Evolutionary conservation across 2,113 vertebrate species (phyloP).

Genomic region (Macrotis lagotis): DNA sequence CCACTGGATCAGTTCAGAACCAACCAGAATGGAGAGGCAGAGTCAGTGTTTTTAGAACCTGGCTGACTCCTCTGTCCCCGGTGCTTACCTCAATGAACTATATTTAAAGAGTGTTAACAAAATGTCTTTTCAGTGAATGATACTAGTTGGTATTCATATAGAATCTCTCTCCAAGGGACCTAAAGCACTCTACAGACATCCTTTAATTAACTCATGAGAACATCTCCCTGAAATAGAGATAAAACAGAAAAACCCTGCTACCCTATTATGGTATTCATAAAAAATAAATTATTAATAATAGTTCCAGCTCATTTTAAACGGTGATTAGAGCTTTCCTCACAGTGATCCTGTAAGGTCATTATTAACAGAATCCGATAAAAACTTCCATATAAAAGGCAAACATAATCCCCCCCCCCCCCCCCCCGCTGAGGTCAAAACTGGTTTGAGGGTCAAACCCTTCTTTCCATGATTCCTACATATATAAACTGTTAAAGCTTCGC

Average conservation of each 20-base stretch:
- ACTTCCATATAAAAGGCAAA: not conserved
- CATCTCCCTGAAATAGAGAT: not conserved
- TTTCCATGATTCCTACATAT: not conserved
- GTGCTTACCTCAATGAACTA: slow-evolving; percentile 70
- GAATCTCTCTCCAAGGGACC: slow-evolving; percentile 31
- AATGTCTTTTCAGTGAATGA: slow-evolving; percentile 32
- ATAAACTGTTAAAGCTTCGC: not conserved
- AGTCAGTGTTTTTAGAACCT: slow-evolving; percentile 31
- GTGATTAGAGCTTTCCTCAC: not conserved
- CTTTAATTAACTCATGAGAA: not conserved
- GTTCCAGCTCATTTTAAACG: not conserved
- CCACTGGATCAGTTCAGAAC: slow-evolving; percentile 31
- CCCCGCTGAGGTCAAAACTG: slow-evolving; percentile 52
- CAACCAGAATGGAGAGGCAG: slow-evolving; percentile 38
- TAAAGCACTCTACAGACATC: not conserved
- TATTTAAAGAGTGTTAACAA: slow-evolving; percentile 69
- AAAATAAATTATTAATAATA: not conserved
- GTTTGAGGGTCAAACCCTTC: not conserved
- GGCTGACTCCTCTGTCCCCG: slow-evolving; percentile 53
- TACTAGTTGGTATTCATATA: not conserved
- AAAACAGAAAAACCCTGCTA: not conserved
- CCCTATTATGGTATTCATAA: not conserved
- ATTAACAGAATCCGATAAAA: not conserved
- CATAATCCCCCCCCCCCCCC: no score
- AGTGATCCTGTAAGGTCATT: not conserved